Base-by-base conservation (phyloP, 2,797 vertebrate genomes). In the Sebastes wilsoni region DNA sequence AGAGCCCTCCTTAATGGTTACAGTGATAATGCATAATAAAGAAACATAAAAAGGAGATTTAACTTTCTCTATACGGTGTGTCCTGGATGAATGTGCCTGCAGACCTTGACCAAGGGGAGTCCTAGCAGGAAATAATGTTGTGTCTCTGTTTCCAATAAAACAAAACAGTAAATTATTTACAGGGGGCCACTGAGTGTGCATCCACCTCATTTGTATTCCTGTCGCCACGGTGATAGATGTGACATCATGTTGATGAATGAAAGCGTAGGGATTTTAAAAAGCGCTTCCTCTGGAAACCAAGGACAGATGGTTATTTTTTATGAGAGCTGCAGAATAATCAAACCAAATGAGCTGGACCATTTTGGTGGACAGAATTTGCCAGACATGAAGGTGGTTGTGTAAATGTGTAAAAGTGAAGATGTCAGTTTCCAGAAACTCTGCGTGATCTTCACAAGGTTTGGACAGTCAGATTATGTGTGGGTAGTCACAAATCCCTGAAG, bases 131-230 rank as follows among this genome's bases (percentile, higher is more conserved):
- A 94, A 93, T 91, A 93, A 95, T 93, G 92, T 93, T 87, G 89
- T 87, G 87, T 93, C 93, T 93, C 90, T 86, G 87, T 94, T 94
- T 95, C 94, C 91, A 94, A 94, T 95, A 94, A 95, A 95, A 93
- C 90, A 94, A 94, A 95, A 93, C 88, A 90, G 90, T 95, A 93
- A 95, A 95, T 95, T 93, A 95, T 96, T 96, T 95, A 96, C 94
- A 92, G 89, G 81, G 54, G 80, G 89, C 88, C 89, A 93, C 91
- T 87, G 90, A 90, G 89, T 88, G 88, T 64, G 88, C 85, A 92
- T 92, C 90, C 84, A 83, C 83, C 93, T 94, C 88, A 93, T 95
- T 93, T 93, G 92, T 93, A 94, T 94, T 94, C 94, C 72, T 58
- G 83, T 94, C 90, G 83, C 85, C 72, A 71, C 70, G 1, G 84